Evolutionary conservation across 2,888 invertebrate species (phyloP).

Genomic region (Fragum fragum): DNA sequence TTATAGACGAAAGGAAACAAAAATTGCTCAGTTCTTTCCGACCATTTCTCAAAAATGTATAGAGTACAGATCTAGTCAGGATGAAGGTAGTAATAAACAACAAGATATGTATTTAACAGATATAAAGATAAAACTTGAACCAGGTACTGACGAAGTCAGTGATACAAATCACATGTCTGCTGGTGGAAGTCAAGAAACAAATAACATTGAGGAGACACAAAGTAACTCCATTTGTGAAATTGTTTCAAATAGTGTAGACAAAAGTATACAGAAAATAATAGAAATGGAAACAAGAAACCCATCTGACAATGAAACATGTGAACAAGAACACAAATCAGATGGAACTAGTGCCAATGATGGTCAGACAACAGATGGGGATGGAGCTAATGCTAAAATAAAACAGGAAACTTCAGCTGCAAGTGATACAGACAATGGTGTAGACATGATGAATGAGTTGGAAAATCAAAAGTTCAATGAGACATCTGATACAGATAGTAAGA

Average conservation of each 20-base stretch:
- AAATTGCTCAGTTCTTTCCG: slow-evolving; percentile 23
- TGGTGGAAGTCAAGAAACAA: neutral
- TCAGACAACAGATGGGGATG: neutral
- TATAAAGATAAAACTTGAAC: slow-evolving; percentile 5
- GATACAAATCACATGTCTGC: neutral
- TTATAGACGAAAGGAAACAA: slow-evolving; percentile 3
- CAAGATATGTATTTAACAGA: neutral
- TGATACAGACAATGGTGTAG: neutral
- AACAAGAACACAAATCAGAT: no score
- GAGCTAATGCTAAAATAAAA: neutral
- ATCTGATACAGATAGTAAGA: neutral
- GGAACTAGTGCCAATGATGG: no score
- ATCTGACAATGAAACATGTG: neutral
- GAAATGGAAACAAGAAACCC: slow-evolving; percentile 14
- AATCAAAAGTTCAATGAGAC: neutral
- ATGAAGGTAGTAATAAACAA: neutral
- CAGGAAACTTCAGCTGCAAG: neutral
- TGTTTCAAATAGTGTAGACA: slow-evolving; percentile 11
- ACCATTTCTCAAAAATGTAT: slow-evolving; percentile 1
- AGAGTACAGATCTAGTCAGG: neutral
- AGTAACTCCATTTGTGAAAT: neutral
- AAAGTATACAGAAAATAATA: slow-evolving; percentile 23
- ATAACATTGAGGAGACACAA: neutral
- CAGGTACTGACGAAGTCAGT: neutral
- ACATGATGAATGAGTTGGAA: neutral